Evolutionary conservation across 2,797 vertebrate species (phyloP).

Genomic region (Liasis olivaceus): DNA sequence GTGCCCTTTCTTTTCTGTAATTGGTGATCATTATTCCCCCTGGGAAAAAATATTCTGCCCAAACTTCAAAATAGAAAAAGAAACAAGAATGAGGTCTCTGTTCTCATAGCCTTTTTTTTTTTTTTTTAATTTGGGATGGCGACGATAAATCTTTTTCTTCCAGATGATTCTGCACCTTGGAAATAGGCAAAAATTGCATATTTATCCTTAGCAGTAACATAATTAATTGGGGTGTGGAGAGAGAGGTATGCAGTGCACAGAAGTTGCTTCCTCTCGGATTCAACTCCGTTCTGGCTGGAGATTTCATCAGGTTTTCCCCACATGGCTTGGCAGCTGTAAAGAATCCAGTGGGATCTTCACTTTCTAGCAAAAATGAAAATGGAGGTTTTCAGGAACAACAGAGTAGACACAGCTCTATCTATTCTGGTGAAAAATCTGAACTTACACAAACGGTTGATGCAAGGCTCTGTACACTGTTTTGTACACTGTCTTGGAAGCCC

Average conservation of each 20-base stretch:
- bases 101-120: background rate
- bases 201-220: background rate
- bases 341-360: background rate
- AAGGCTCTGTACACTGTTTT: background rate
- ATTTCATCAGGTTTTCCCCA: background rate
- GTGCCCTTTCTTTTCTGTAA: background rate
- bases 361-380: background rate
- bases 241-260: no score
- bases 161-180: background rate
- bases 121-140: background rate
- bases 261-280: background rate
- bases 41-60: background rate
- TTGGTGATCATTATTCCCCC: background rate
- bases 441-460: background rate
- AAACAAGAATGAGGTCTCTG: background rate
- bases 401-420: background rate
- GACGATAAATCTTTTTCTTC: background rate
- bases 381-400: background rate
- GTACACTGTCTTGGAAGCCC: background rate
- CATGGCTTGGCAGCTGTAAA: background rate
- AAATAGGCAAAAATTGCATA: background rate
- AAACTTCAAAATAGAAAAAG: background rate
- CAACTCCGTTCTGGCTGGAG: background rate
- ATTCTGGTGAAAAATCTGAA: background rate
- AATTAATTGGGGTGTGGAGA: background rate